Evolutionary conservation across 1,140 invertebrate species (phyloP).

Genomic region (Danaus melanippus): DNA sequence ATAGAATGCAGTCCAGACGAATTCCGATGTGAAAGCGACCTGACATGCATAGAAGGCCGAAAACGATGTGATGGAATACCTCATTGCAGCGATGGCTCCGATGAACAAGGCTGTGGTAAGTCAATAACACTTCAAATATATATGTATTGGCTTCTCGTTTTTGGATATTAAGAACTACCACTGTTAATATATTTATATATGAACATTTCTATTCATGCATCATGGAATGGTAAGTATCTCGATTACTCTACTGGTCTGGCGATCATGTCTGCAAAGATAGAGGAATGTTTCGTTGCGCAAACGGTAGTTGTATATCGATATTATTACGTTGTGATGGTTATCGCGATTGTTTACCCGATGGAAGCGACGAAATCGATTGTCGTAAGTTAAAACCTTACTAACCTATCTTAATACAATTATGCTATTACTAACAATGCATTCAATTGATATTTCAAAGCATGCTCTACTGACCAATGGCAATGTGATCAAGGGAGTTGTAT

Average conservation of each 20-base stretch:
- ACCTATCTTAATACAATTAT: not conserved
- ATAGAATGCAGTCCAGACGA: constrained; percentile 49
- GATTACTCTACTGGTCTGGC: constrained; percentile 43
- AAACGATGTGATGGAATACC: constrained; percentile 81
- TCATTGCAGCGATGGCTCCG: constrained; percentile 82
- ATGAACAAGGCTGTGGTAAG: constrained; percentile 76
- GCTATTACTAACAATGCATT: constrained; percentile 20
- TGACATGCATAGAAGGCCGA: constrained; percentile 76
- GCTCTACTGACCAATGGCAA: constrained; percentile 74
- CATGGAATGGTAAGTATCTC: constrained; percentile 49
- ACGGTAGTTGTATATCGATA: constrained; percentile 81
- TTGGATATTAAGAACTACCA: no score
- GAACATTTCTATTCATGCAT: constrained; percentile 30
- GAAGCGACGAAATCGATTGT: constrained; percentile 72
- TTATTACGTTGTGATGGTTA: constrained; percentile 71
- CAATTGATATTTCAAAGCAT: constrained; percentile 56
- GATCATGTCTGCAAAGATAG: constrained; percentile 50
- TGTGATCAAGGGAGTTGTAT: constrained; percentile 78
- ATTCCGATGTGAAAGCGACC: constrained; percentile 47
- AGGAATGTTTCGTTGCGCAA: constrained; percentile 72
- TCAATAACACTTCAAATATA: not conserved
- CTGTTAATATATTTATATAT: not conserved
- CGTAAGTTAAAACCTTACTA: constrained; percentile 60
- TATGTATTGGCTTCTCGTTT: no score
- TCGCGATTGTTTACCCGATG: constrained; percentile 73